A percentile compares a stretch with the other conserved stretches of the same genome.
Evolutionary conservation across 2,888 invertebrate species (phyloP).

Genomic region (Apoda limacodes): DNA sequence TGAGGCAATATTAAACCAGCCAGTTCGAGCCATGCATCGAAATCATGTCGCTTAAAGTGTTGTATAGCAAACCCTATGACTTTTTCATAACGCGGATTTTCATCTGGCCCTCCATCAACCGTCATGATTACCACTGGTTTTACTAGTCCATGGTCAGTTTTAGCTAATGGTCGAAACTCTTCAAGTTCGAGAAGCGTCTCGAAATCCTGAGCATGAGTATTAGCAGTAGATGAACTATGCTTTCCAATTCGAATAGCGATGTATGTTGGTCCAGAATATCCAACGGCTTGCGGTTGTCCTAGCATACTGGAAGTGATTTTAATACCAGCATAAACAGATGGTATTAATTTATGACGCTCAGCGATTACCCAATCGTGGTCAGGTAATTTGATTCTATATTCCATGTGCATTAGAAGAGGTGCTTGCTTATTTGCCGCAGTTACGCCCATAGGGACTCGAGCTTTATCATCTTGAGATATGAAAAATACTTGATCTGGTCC

Average conservation of each 20-base stretch:
- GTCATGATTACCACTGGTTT: constrained; percentile 24
- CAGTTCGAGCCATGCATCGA: constrained; percentile 21
- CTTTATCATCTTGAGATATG: no score
- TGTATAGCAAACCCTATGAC: constrained; percentile 21
- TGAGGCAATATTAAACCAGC: constrained; percentile 21
- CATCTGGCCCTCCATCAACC: no score
- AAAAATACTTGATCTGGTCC: no score
- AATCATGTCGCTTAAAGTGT: constrained; percentile 20
- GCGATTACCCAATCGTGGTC: constrained; percentile 21
- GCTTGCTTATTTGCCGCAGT: constrained; percentile 33
- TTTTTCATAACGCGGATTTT: no score
- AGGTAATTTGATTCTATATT: constrained; percentile 19
- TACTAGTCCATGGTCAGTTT: constrained; percentile 15
- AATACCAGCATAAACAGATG: constrained; percentile 27
- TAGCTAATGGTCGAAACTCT: constrained; percentile 11
- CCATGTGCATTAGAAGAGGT: constrained; percentile 20
- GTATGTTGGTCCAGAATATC: constrained; percentile 41
- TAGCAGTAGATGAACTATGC: constrained; percentile 22
- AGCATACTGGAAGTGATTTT: constrained; percentile 22
- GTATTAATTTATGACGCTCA: constrained; percentile 20
- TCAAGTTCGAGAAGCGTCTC: constrained; percentile 20
- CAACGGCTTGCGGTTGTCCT: no score
- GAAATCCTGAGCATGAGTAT: constrained; percentile 23
- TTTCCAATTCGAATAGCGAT: constrained; percentile 28
- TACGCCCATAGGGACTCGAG: constrained; percentile 19